Conservation (phyloP, 2,888 invertebrate genomes). For the Theristus sp. region DNA sequence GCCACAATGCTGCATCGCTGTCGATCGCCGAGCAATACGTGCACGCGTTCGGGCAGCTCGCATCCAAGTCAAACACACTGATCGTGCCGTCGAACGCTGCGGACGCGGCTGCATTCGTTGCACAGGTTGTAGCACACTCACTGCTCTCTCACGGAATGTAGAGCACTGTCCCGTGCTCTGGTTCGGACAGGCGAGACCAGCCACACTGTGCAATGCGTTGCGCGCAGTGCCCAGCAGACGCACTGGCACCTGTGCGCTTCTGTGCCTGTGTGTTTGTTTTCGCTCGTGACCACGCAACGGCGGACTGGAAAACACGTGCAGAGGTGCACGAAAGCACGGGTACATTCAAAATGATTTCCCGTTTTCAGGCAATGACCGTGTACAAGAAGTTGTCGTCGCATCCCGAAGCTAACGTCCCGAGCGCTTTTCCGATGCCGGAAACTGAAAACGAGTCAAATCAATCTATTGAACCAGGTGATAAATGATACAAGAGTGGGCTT, state of each 20-base stretch:
- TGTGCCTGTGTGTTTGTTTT: too few species aligned
- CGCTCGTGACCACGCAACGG: neutral
- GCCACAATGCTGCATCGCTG: slow-evolving; percentile 71
- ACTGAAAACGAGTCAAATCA: too few species aligned
- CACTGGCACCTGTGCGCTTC: too few species aligned
- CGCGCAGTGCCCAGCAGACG: too few species aligned
- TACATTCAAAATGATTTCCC: neutral
- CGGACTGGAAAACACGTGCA: too few species aligned
- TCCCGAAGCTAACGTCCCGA: neutral
- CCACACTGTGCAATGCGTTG: too few species aligned
- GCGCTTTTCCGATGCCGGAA: too few species aligned
- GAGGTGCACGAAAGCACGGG: neutral
- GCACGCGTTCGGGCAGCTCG: slow-evolving; percentile 72
- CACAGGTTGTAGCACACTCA: slow-evolving; percentile 41
- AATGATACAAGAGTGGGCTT: too few species aligned
- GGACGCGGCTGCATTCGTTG: slow-evolving; percentile 55
- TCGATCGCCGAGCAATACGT: slow-evolving; percentile 90
- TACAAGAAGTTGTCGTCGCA: neutral
- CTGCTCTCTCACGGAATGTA: neutral
- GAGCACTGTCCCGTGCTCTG: neutral
- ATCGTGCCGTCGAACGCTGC: slow-evolving; percentile 77
- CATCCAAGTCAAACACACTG: slow-evolving; percentile 77
- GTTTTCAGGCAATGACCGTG: neutral
- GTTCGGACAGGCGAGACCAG: neutral
- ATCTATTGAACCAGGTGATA: too few species aligned